phyloP scores from a whole-genome alignment of 2,113 vertebrate genomes.

The Pseudonaja textilis region DNA sequence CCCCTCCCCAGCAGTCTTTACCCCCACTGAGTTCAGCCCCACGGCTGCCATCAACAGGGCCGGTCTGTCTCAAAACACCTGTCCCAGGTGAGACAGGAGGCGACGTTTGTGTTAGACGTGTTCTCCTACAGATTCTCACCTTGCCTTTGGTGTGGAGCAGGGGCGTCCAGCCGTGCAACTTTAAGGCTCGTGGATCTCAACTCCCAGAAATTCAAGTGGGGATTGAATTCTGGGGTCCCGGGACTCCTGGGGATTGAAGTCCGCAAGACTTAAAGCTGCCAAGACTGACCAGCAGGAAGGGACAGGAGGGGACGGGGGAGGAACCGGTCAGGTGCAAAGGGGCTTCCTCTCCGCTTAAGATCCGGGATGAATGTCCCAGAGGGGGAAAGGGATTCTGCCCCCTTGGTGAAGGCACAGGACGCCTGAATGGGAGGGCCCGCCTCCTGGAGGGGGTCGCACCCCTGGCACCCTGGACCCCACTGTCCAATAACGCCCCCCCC shows the following conservation, averaged over 20 bases:
- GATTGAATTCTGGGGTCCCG: too few species aligned
- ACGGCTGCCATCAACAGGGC: not conserved
- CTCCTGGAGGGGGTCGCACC: not conserved
- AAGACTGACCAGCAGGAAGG: not conserved
- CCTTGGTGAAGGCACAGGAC: not conserved
- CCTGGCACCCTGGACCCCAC: not conserved
- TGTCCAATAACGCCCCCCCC: not conserved
- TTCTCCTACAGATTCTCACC: not conserved
- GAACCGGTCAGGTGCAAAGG: not conserved
- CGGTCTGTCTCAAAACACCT: accelerated
- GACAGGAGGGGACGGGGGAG: not conserved
- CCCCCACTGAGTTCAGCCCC: too few species aligned
- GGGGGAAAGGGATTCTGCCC: not conserved
- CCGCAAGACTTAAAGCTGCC: not conserved
- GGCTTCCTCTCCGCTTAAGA: not conserved
- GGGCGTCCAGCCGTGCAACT: too few species aligned
- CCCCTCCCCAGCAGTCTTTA: not conserved
- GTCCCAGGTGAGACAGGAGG: not conserved
- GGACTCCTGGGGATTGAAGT: not conserved
- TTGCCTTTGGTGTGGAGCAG: not conserved
- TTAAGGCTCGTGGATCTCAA: not conserved
- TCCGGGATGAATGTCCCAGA: not conserved
- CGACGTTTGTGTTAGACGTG: too few species aligned
- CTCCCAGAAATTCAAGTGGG: not conserved
- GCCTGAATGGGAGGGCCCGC: not conserved